Evolutionary conservation across 2,797 vertebrate genomes (phyloP), one percentile per base, ranked within the genome.

Genomic region (Fistularia tabacaria): DNA sequence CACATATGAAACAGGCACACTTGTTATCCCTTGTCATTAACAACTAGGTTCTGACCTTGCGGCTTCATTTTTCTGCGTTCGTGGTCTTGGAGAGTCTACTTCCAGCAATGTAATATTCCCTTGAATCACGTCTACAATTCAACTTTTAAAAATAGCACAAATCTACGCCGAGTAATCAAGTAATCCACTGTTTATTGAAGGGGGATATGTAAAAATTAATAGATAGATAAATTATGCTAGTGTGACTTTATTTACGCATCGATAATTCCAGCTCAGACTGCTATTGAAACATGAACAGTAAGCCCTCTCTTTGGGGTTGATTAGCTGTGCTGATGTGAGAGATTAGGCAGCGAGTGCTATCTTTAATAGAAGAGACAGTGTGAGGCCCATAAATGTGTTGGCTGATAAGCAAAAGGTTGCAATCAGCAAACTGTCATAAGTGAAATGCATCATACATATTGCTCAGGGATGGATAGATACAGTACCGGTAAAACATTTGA

Each of bases 341-440:
- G 64, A 78, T 71, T 73, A 57, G 58, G 46, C 51, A 56, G 14
- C 10, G 40, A 48, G 46, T 66, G 69, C 54, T 61, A 63, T 51
- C 46, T 57, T 54, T 61, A 67, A 64, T 49, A 39, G 59, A 52
- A 36, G 58, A 68, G 52, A 69, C n/a, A 10, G 58, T 39, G 25
- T n/a, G 25, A 65, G 51, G 58, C 57, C 53, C 62, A 56, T 48
- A 52, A 53, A 74, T 62, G 56, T 59, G 62, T 56, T 49, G 46
- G 55, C 10, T 75, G 69, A 82, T 77, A 73, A 74, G 72, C 68
- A 61, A 83, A 81, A 74, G 76, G 72, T 73, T 66, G 54, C 49
- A 77, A 73, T 81, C 73, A 81, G 64, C 53, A 59, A 69, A 62
- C 74, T 80, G 76, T 68, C 71, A 74, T 60, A 48, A 64, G 46